phyloP scores from a whole-genome alignment of 2,113 vertebrate genomes.

The Protobothrops flavoviridis region DNA sequence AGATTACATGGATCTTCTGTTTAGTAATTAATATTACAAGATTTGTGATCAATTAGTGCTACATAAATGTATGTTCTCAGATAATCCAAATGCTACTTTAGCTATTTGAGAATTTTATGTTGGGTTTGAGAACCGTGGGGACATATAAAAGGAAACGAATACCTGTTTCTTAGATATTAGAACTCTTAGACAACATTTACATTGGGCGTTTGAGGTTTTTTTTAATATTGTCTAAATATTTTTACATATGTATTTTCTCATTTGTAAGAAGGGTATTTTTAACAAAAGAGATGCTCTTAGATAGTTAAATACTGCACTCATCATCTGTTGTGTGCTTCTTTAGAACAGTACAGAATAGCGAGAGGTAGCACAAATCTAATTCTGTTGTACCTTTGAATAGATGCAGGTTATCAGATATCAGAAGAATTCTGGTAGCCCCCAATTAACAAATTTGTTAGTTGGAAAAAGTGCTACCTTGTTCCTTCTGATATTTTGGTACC shows the following conservation, averaged over 20 bases:
- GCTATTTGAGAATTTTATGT: neutral
- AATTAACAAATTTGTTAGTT: neutral
- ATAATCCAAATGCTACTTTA: neutral
- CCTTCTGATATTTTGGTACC: neutral
- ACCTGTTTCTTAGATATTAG: neutral
- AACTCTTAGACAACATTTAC: neutral
- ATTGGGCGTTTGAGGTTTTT: neutral
- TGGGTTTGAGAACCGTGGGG: neutral
- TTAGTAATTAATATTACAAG: neutral
- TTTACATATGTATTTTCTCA: neutral
- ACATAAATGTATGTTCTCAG: neutral
- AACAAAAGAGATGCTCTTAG: neutral
- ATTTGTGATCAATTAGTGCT: neutral
- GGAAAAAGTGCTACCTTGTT: neutral
- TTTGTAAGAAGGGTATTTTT: neutral
- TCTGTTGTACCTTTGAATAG: neutral
- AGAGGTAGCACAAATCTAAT: neutral
- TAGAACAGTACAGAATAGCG: neutral
- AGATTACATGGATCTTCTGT: neutral
- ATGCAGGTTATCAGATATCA: neutral
- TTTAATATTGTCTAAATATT: neutral
- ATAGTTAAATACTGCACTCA: neutral
- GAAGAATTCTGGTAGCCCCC: neutral
- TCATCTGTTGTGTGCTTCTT: neutral
- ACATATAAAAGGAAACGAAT: neutral